phyloP scores from a whole-genome alignment of 2,113 vertebrate genomes.

The Syngnathoides biaculeatus region DNA sequence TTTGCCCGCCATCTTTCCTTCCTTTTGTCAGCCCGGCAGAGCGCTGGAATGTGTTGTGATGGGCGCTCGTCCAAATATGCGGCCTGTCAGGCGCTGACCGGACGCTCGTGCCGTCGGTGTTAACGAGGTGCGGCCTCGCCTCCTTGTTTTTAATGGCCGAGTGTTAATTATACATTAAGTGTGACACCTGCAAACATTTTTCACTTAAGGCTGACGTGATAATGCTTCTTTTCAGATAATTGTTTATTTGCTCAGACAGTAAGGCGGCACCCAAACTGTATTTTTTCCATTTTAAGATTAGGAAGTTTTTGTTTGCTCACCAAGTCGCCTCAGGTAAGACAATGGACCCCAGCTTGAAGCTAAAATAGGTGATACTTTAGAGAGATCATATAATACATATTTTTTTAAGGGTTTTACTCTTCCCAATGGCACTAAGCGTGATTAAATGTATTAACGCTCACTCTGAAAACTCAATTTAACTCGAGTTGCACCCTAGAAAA shows the following conservation, averaged over 20 bases:
- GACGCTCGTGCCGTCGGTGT: not conserved
- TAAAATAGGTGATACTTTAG: not conserved
- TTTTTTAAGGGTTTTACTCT: not conserved
- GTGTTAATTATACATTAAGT: slow-evolving; percentile 4
- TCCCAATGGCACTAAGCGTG: not conserved
- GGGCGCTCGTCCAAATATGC: slow-evolving; percentile 61
- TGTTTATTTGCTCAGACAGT: not conserved
- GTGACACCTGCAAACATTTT: slow-evolving; percentile 24
- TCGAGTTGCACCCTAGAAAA: no score
- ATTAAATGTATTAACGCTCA: no score
- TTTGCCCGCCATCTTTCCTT: slow-evolving; percentile 36
- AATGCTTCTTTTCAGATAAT: not conserved
- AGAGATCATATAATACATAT: not conserved
- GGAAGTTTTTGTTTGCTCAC: not conserved
- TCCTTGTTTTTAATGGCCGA: slow-evolving; percentile 10
- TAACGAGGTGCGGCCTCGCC: slow-evolving; percentile 3
- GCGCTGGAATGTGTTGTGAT: slow-evolving; percentile 65
- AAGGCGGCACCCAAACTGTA: not conserved
- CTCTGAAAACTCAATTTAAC: no score
- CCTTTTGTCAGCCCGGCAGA: slow-evolving; percentile 55
- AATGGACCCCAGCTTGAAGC: not conserved
- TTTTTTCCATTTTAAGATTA: not conserved
- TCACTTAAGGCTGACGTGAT: not conserved
- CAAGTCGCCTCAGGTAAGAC: not conserved
- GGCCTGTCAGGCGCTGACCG: slow-evolving; percentile 40